These are phyloP conservation scores for Calidris pugnax DNA, from an alignment of 2,113 vertebrate genomes.

Conservation along the genomic window DNA sequence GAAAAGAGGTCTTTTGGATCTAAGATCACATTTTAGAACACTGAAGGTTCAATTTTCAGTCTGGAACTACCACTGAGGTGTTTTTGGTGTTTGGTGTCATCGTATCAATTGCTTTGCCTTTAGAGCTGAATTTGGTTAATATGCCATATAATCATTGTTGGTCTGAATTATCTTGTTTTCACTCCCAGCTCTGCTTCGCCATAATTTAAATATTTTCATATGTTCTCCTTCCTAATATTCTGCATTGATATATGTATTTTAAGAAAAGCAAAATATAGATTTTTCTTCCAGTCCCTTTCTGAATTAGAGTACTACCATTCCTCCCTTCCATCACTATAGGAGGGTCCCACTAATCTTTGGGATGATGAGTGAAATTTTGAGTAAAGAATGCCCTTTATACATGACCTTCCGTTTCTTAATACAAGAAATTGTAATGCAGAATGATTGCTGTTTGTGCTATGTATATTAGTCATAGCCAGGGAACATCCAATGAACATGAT, in stretches of 20 bases:
- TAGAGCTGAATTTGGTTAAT: background rate
- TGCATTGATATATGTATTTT: background rate
- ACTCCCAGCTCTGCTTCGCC: background rate
- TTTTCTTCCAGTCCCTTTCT: background rate
- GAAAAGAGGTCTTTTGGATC: background rate
- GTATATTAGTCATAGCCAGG: background rate
- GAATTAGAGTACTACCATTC: background rate
- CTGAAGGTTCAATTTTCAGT: background rate
- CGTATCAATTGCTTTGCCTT: background rate
- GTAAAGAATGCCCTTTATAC: background rate
- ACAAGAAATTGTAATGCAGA: background rate
- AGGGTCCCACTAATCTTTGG: background rate
- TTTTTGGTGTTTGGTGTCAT: background rate
- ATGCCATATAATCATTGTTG: background rate
- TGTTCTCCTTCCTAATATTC: background rate
- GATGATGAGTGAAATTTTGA: background rate
- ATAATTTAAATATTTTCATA: background rate
- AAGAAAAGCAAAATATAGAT: background rate
- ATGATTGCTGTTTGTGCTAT: background rate
- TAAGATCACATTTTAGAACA: background rate
- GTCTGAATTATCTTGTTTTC: background rate
- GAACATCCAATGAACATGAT: background rate
- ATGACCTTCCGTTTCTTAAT: background rate
- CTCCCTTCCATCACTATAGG: background rate
- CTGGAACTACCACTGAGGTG: background rate